A percentile compares a stretch with the other conserved stretches of the same genome.
These are phyloP conservation scores for Centropristis striata DNA, from an alignment of 2,113 vertebrate species.

Conservation along the genomic window DNA sequence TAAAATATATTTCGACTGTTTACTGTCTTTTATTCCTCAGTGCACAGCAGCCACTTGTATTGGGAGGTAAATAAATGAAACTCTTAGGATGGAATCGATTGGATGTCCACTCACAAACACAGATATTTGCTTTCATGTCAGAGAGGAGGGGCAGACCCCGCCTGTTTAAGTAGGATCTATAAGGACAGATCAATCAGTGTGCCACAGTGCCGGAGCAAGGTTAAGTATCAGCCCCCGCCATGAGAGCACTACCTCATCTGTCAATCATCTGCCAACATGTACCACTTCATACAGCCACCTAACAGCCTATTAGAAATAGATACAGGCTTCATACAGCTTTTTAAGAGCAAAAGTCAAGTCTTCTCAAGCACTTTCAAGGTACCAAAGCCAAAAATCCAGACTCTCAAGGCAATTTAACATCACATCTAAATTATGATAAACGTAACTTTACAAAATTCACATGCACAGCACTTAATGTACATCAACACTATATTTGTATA, in stretches of 20 bases:
- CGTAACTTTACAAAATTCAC: too few species aligned
- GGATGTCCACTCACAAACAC: constrained; percentile 41
- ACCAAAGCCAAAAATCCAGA: too few species aligned
- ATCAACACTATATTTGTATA: too few species aligned
- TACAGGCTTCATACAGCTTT: too few species aligned
- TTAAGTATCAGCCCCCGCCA: constrained; percentile 22
- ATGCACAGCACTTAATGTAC: too few species aligned
- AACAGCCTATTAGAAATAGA: neutral
- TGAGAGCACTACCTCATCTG: constrained; percentile 25
- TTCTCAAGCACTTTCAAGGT: too few species aligned
- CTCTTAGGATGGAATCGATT: constrained; percentile 58
- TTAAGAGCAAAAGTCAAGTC: too few species aligned
- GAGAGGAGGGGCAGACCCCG: constrained; percentile 9
- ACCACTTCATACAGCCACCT: neutral
- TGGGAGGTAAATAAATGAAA: constrained; percentile 67
- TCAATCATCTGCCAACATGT: constrained; percentile 45
- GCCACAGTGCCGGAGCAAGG: constrained; percentile 19
- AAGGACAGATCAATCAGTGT: constrained; percentile 57
- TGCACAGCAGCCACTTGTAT: constrained; percentile 19
- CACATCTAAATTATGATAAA: too few species aligned
- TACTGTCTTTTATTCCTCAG: constrained; percentile 24
- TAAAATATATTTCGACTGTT: constrained; percentile 45
- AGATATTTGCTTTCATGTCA: constrained; percentile 56
- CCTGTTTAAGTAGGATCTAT: constrained; percentile 49
- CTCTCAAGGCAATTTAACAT: too few species aligned